Evolutionary conservation across 2,113 vertebrate species (phyloP), one percentile per base, ranked within the genome.

Genomic region (Vidua chalybeata): DNA sequence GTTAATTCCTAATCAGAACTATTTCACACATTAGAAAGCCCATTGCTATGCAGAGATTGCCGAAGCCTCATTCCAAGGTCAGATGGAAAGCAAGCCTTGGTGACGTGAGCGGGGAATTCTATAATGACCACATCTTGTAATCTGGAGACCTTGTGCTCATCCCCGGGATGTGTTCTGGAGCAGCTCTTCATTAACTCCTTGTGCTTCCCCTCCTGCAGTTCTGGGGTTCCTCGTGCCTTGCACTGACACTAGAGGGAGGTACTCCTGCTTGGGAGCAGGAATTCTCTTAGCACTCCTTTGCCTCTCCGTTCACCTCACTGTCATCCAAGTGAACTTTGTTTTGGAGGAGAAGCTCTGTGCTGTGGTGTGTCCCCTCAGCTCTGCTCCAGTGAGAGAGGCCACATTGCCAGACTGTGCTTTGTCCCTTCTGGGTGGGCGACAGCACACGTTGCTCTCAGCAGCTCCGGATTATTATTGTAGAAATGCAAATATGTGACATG

Each of bases 71-170:
- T 67, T 55, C 90, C 95, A 96, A 96, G 94, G 94, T 86, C 96
- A 92, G 87, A 90, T 28, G 55, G 83, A 81, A 83, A 89, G 88
- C 18, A 71, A 89, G 64, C 88, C 76, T 67, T 72, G 94, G 48
- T 95, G 94, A 96, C 73, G 76, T 58, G 85, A 55, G 72, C 0
- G 87, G 77, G 90, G 86, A 96, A 95, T 95, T 97, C 95, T 96
- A 1, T 84, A 81, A 67, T 90, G 88, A 96, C 92, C 90, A 87
- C 95, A 95, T 81, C n/a, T 89, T 79, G 74, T 93, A 94, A 93
- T 95, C 97, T 95, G 95, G 84, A 93, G 95, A 93, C 89, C 94
- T 81, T 94, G 96, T 95, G 67, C 91, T 84, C 82, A 69, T 94
- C 77, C 82, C 83, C 13, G 19, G 69, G 80, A 91, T 75, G 77